These are phyloP conservation scores for Euphydryas editha DNA, from an alignment of 2,888 invertebrate genomes.

Conservation along the genomic window DNA sequence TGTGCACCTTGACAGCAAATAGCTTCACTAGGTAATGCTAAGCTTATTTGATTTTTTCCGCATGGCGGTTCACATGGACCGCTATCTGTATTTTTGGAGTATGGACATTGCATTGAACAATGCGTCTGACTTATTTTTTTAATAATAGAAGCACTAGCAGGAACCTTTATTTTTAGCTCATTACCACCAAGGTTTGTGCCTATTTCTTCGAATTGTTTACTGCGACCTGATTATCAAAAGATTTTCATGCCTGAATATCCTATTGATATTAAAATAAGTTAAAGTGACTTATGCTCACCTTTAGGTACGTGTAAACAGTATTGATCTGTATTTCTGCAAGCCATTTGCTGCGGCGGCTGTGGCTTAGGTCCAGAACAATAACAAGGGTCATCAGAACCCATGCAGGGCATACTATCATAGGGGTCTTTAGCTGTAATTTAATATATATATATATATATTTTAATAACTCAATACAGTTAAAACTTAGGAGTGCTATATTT, in stretches of 20 bases:
- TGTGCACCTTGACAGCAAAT: constrained; percentile 65
- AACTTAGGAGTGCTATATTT: too few relatives aligned
- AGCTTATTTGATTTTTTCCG: constrained; percentile 74
- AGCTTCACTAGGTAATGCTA: constrained; percentile 66
- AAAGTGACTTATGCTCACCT: constrained; percentile 57
- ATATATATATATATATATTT: neutral
- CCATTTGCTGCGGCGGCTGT: constrained; percentile 58
- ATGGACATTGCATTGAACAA: constrained; percentile 70
- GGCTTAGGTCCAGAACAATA: constrained; percentile 69
- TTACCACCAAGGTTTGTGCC: constrained; percentile 72
- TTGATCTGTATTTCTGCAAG: constrained; percentile 71
- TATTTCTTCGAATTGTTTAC: constrained; percentile 77
- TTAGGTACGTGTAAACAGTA: constrained; percentile 77
- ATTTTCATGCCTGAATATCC: constrained; percentile 55
- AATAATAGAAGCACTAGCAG: constrained; percentile 67
- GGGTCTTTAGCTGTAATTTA: constrained; percentile 57
- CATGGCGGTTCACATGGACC: constrained; percentile 68
- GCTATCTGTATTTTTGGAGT: constrained; percentile 52
- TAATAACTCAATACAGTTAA: neutral
- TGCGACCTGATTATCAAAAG: constrained; percentile 79
- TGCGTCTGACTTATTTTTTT: constrained; percentile 79
- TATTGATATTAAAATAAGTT: neutral
- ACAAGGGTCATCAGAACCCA: constrained; percentile 69
- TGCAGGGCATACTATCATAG: constrained; percentile 69
- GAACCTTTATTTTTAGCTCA: constrained; percentile 77